Conservation (phyloP, 2,888 invertebrate genomes). For the Drosophila neonasuta region DNA sequence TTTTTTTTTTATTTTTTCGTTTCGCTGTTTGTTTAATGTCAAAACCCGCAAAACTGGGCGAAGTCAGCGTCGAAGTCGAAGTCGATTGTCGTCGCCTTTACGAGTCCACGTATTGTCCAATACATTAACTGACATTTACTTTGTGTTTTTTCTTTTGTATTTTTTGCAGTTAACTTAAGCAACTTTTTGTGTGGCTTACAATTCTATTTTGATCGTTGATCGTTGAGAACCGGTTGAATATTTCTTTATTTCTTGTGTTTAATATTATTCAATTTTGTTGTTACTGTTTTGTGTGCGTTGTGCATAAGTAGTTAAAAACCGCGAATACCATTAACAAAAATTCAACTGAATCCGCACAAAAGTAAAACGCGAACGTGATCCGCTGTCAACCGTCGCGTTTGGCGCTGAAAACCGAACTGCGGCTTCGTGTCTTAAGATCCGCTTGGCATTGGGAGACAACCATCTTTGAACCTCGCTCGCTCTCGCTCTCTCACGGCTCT, state of each 20-base stretch:
- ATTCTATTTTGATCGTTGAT: conserved; percentile 45
- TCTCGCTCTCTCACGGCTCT: conserved; percentile 20
- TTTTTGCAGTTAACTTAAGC: conserved; percentile 38
- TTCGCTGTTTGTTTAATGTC: conserved; percentile 53
- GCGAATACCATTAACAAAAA: conserved; percentile 41
- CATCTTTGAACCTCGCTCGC: conserved; percentile 28
- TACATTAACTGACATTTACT: conserved; percentile 62
- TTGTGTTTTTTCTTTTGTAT: conserved; percentile 4
- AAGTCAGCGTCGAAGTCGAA: conserved; percentile 30
- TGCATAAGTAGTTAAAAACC: conserved; percentile 57
- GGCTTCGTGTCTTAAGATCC: conserved; percentile 39
- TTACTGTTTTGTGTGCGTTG: conserved; percentile 42
- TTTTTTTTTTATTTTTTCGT: background rate
- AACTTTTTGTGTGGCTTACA: conserved; percentile 56
- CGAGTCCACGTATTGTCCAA: background rate
- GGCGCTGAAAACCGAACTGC: conserved; percentile 56
- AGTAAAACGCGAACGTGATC: conserved; percentile 7
- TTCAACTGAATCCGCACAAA: conserved; percentile 8
- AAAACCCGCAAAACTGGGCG: conserved; percentile 56
- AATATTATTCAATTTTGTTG: conserved; percentile 53
- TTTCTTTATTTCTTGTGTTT: conserved; percentile 26
- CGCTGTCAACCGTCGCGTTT: conserved; percentile 53
- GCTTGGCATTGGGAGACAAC: conserved; percentile 46
- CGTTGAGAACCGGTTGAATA: conserved; percentile 62
- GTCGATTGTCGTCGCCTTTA: conserved; percentile 18